Evolutionary conservation across 2,113 vertebrate species (phyloP).

Genomic region (Pygoscelis antarcticus): DNA sequence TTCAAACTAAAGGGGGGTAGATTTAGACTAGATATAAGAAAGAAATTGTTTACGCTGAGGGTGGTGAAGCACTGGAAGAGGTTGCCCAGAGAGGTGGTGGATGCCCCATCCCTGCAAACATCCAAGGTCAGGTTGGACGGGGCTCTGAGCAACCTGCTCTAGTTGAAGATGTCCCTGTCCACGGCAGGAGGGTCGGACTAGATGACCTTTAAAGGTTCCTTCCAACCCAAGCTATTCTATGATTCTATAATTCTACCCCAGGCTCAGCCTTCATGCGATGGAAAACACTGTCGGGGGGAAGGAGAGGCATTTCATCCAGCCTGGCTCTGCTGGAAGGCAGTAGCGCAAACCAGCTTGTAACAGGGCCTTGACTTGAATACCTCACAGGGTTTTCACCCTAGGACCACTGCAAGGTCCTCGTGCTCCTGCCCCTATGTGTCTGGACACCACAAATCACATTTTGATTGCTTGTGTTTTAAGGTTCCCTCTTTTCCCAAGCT

Average conservation of each 20-base stretch:
- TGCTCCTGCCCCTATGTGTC: not conserved
- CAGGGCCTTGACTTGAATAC: not conserved
- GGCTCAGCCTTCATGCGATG: rapidly evolving
- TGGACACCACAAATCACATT: rapidly evolving
- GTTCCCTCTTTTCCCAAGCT: not conserved
- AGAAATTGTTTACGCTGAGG: no score
- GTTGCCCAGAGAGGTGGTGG: no score
- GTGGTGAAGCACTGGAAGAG: no score
- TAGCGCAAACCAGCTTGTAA: not conserved
- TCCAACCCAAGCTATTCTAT: no score
- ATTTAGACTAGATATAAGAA: no score
- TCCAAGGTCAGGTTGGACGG: no score
- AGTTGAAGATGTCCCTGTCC: no score
- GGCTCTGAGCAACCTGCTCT: no score
- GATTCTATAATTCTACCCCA: not conserved
- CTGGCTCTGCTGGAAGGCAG: not conserved
- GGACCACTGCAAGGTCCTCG: not conserved
- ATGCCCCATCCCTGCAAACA: no score
- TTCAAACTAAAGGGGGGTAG: no score
- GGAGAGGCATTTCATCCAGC: not conserved
- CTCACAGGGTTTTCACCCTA: not conserved
- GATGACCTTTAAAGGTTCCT: no score
- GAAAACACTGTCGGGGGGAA: not conserved
- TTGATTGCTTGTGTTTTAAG: not conserved
- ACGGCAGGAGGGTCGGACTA: no score